Evolutionary conservation across 53 echinoderm and acorn worm species (phyloP), one percentile per base, ranked within the genome.

Genomic region (Patiria pectinifera): DNA sequence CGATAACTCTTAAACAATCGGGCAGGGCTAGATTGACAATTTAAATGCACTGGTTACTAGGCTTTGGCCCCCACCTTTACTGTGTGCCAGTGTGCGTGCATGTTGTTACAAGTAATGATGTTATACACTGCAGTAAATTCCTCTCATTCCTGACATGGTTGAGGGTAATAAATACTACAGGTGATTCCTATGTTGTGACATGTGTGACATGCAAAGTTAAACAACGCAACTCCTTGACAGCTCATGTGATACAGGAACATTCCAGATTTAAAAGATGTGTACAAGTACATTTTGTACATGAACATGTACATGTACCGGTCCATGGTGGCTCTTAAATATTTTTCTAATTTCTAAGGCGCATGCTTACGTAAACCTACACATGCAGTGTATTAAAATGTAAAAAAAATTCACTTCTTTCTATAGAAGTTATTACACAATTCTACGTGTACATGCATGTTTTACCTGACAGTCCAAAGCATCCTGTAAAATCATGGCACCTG

Each of bases 41-140:
- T 78, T 45, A 78, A 44, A 78, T 78, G 44, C 16, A 78, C 45
- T 78, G 79, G 79, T 78, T 78, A 78, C 79, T 46, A 78, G 8
- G 79, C 4, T 45, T 12, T 8, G 18, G 66, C 66, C 66, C 66
- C 12, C 14, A 45, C 10, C 79, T 4, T 11, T 78, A 13, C 45
- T 45, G 10, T 15, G 10, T 69, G 35, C 35, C 69, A 3, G 7
- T 24, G 24, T 23, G 19, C 24, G 24, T 66, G 74, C 24, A 74
- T 74, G 22, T 23, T 15, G 70, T 19, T 70, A 23, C 74, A 74
- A 10, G 74, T 23, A 74, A 6, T 23, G 19, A 23, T 2, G 19
- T 3, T n/a, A 23, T 9, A n/a, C 13, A 74, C 22, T 74, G 22
- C 74, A 74, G 15, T 74, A 74, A 74, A 66, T 66, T 66, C 15